Evolutionary conservation across 2,113 vertebrate genomes (phyloP).

Genomic region (Zapornia atra): DNA sequence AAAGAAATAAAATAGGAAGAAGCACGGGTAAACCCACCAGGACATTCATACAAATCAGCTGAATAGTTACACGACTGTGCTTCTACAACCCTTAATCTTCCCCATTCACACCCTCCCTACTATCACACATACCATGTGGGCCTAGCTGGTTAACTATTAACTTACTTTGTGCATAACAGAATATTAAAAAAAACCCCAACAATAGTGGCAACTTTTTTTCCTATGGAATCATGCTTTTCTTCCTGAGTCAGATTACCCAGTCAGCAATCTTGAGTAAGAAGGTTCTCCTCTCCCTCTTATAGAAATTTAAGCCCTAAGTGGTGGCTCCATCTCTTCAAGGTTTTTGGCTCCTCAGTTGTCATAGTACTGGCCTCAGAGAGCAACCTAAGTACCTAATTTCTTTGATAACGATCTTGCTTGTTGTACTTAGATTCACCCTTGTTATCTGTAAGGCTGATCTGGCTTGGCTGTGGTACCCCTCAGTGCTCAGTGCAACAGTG

Average conservation of each 20-base stretch:
- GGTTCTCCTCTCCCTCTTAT: neutral
- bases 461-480: neutral
- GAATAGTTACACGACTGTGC: neutral
- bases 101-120: neutral
- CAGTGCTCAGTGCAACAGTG: neutral
- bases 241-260: neutral
- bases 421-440: neutral
- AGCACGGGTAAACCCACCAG: neutral
- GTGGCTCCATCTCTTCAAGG: neutral
- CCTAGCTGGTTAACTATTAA: neutral
- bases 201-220: neutral
- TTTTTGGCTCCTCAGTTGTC: neutral
- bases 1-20: neutral
- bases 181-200: neutral
- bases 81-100: slow-evolving; percentile 44
- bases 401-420: neutral
- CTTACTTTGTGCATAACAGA: neutral
- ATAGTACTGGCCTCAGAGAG: neutral
- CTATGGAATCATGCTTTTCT: neutral
- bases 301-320: neutral
- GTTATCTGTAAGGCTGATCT: neutral
- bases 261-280: neutral
- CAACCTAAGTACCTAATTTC: neutral
- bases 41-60: slow-evolving; percentile 14
- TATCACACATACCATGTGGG: neutral